Conservation (phyloP, 64 coral and sea anemone genomes). For the Cladopsammia gracilis region DNA sequence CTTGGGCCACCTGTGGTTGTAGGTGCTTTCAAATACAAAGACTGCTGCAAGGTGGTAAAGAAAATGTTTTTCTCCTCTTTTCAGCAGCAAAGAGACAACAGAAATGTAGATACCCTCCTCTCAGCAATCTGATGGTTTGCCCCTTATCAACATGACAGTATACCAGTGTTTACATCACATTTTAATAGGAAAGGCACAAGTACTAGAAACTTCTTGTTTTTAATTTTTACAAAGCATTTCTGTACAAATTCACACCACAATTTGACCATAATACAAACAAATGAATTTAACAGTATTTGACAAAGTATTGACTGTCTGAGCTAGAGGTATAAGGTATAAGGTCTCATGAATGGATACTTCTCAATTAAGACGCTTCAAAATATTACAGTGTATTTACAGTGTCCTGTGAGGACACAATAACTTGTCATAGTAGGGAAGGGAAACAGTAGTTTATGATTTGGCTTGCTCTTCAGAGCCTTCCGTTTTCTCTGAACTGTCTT, state of each 20-base stretch:
- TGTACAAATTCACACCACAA: slow-evolving; percentile 8
- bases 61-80: too few relatives aligned
- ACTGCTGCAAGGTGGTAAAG: too few relatives aligned
- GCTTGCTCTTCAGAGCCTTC: not conserved
- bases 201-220: not conserved
- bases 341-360: not conserved
- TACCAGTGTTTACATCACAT: too few relatives aligned
- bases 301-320: not conserved
- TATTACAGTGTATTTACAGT: slow-evolving; percentile 54
- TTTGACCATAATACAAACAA: not conserved
- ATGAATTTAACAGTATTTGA: not conserved
- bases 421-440: not conserved
- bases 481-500: slow-evolving; percentile 26
- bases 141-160: too few relatives aligned
- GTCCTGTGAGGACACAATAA: not conserved
- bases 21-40: too few relatives aligned
- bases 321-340: not conserved
- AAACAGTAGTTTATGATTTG: not conserved
- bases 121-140: too few relatives aligned
- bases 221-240: not conserved
- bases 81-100: too few relatives aligned
- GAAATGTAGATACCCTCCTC: too few relatives aligned
- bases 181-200: too few relatives aligned
- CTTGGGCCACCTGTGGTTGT: too few relatives aligned
- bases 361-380: not conserved